Base-by-base conservation (phyloP, 2,797 vertebrate genomes). In the Eurystomus glaucurus region DNA sequence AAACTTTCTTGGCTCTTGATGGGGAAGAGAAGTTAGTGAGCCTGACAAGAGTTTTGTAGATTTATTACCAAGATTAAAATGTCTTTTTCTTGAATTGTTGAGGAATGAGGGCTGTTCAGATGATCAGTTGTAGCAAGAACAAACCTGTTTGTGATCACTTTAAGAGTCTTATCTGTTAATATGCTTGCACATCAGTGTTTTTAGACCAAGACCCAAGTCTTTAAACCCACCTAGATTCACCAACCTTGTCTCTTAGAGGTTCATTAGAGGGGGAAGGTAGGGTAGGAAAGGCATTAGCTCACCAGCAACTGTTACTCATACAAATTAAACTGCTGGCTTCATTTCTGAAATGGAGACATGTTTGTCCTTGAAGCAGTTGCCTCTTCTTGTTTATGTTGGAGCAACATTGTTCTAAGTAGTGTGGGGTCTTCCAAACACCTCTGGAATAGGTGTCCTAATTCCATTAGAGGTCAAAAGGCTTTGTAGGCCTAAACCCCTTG, bases 371-470 rank as follows among this genome's bases (percentile, higher is more conserved):
- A 81, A 87, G 35, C 3, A 23, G 31, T 54, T 78, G 25, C 28
- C 50, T 45, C 33, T 65, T 61, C 45, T 45, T 50, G 18, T 65
- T 70, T 54, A 5, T 26, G 31, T 35, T 86, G 2, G 6, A 52
- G 69, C 64, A 93, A 46, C 6, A 2, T 58, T 93, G 39, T 51
- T 87, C 14, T 37, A 37, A 86, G 65, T 13, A 55, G 18, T 8
- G 7, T 1, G 79, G 37, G 29, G 31, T 92, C 95, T 96, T 89
- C 78, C 70, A 89, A 94, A 85, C 65, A 82, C 66, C 83, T 84
- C 64, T 91, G 85, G 58, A 78, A 76, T 60, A 94, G 85, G 74
- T 92, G 48, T 92, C 83, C 41, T 93, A 91, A 93, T 94, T 96
- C 86, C 29, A 77, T 83, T 87, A 83, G 84, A 76, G 29, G 41